A percentile compares a stretch with the other conserved stretches of the same genome.
Evolutionary conservation across 2,113 vertebrate genomes (phyloP).

Genomic region (Rhizomys pruinosus): DNA sequence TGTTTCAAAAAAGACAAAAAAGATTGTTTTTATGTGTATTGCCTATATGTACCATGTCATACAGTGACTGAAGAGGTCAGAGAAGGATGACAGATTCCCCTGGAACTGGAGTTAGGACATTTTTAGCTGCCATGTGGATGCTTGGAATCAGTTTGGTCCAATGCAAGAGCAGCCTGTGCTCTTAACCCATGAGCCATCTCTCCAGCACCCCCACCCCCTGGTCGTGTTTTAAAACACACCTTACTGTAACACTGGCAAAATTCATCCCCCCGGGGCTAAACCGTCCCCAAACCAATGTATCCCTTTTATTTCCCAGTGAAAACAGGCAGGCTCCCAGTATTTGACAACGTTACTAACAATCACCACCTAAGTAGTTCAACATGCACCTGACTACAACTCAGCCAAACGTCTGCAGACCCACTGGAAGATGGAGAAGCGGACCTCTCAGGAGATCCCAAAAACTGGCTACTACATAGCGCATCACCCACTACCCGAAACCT

Average conservation of each 20-base stretch:
- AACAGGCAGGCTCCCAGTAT: neutral
- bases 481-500: neutral
- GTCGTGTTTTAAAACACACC: neutral
- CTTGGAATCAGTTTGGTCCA: too few relatives aligned
- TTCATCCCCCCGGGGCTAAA: neutral
- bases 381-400: neutral
- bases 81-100: too few relatives aligned
- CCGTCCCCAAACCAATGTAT: neutral
- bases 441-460: neutral
- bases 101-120: too few relatives aligned
- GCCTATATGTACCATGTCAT: too few relatives aligned
- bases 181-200: too few relatives aligned
- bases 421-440: neutral
- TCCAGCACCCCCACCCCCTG: too few relatives aligned
- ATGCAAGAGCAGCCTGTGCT: too few relatives aligned
- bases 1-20: too few relatives aligned
- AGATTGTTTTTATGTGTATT: too few relatives aligned
- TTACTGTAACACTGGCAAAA: rapidly evolving
- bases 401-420: neutral
- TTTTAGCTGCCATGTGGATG: too few relatives aligned
- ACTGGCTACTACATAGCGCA: neutral
- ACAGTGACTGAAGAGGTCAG: too few relatives aligned
- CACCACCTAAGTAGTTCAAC: neutral
- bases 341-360: neutral
- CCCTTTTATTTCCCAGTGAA: neutral